phyloP scores from a whole-genome alignment of 2,113 vertebrate genomes.

The Glaucomys volans region DNA sequence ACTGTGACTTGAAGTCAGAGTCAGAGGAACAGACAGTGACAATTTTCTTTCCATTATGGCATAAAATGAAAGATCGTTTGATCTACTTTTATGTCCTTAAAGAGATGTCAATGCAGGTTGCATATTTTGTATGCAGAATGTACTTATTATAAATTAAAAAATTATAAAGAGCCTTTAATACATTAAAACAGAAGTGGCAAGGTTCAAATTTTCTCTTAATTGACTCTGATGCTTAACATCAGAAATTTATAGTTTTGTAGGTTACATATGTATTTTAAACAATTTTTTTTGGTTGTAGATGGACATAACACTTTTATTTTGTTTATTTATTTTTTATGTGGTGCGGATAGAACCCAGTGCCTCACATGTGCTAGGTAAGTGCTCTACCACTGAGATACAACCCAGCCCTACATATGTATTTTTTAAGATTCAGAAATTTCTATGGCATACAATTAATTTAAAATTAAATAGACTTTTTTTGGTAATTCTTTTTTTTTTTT shows the following conservation, averaged over 20 bases:
- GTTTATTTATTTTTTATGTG: background rate
- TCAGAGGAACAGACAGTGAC: background rate
- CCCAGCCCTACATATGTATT: no score
- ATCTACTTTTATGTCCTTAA: background rate
- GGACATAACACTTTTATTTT: no score
- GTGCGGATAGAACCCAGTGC: no score
- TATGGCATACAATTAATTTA: conserved; percentile 12
- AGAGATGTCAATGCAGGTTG: background rate
- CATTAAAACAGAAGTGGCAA: background rate
- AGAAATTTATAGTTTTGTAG: background rate
- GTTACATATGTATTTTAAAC: background rate
- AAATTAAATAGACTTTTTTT: background rate
- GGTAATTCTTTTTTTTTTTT: background rate
- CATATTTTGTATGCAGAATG: background rate
- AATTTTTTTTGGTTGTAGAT: no score
- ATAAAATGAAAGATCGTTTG: background rate
- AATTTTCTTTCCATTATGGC: background rate
- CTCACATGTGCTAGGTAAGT: no score
- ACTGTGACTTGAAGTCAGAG: background rate
- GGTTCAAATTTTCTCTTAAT: conserved; percentile 6
- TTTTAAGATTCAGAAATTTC: background rate
- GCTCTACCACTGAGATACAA: no score
- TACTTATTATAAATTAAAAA: background rate
- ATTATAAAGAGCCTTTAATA: background rate
- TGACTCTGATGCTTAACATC: background rate